phyloP scores from a whole-genome alignment of 2,797 vertebrate genomes.

The Phalanger gymnotis region DNA sequence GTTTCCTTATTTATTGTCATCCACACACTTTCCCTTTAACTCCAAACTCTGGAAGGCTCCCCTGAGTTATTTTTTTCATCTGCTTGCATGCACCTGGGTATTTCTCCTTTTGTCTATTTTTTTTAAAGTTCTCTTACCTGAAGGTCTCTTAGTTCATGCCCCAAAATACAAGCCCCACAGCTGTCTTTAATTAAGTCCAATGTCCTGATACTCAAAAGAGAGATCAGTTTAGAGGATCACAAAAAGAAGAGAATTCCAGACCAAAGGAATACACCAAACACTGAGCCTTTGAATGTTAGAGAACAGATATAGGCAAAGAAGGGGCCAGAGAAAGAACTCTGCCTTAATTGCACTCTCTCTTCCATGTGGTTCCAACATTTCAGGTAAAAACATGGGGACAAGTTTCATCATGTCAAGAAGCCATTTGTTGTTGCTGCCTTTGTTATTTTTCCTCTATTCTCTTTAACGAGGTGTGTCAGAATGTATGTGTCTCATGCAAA shows the following conservation, averaged over 20 bases:
- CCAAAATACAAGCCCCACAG: constrained; percentile 41
- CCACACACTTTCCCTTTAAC: neutral
- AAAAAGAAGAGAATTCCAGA: constrained; percentile 52
- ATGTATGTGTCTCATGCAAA: neutral
- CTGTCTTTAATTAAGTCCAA: constrained; percentile 73
- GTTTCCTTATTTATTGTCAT: constrained; percentile 40
- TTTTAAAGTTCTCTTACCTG: constrained; percentile 55
- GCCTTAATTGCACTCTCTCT: neutral
- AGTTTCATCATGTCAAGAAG: neutral
- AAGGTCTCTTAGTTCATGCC: constrained; percentile 18
- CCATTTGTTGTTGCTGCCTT: neutral
- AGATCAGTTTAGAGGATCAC: constrained; percentile 56
- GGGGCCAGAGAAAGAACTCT: neutral
- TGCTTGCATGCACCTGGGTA: constrained; percentile 46
- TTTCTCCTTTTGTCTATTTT: constrained; percentile 68
- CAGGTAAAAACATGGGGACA: neutral
- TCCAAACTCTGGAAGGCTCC: neutral
- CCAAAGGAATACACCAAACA: constrained; percentile 56
- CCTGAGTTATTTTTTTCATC: constrained; percentile 57
- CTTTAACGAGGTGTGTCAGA: neutral
- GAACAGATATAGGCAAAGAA: neutral
- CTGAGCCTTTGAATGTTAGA: constrained; percentile 31
- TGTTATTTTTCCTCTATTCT: neutral
- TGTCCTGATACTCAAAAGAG: constrained; percentile 65
- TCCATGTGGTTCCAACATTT: neutral